phyloP scores from a whole-genome alignment of 1,140 invertebrate genomes.

The Limonius californicus region DNA sequence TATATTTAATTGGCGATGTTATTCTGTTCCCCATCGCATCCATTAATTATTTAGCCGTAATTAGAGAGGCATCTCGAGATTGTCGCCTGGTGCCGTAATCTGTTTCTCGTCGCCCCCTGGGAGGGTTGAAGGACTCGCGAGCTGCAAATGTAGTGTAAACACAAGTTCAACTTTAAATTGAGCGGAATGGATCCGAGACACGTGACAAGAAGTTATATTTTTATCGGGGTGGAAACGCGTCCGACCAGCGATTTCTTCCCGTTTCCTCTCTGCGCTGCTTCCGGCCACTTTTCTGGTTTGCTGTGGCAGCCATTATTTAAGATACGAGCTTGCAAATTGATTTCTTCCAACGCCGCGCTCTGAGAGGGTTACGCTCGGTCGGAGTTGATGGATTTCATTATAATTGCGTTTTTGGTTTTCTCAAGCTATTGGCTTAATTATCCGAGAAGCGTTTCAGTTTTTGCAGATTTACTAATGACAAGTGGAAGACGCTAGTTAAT shows the following conservation, averaged over 20 bases:
- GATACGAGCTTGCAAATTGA: conserved; percentile 38
- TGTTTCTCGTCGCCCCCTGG: neutral
- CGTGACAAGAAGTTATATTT: conserved; percentile 43
- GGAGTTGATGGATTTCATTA: conserved; percentile 42
- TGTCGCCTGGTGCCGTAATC: conserved; percentile 2
- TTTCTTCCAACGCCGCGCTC: conserved; percentile 17
- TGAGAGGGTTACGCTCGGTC: conserved; percentile 16
- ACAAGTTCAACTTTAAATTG: conserved; percentile 41
- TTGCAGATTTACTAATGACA: neutral
- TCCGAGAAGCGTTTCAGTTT: conserved; percentile 20
- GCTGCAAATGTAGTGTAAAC: conserved; percentile 41
- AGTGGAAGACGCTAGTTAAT: no score
- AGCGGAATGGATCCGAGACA: conserved; percentile 40
- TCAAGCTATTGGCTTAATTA: conserved; percentile 19
- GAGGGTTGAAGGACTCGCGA: conserved; percentile 18
- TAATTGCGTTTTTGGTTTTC: conserved; percentile 40
- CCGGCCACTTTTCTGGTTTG: conserved; percentile 24
- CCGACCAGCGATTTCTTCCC: conserved; percentile 18
- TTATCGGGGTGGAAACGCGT: conserved; percentile 28
- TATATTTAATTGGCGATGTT: conserved; percentile 31
- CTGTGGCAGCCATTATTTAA: conserved; percentile 41
- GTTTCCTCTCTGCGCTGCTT: conserved; percentile 11
- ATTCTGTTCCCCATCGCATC: conserved; percentile 21
- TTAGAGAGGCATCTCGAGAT: conserved; percentile 21
- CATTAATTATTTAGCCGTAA: conserved; percentile 29